phyloP scores from a whole-genome alignment of 2,888 invertebrate species.

The Ophioninae sp. region DNA sequence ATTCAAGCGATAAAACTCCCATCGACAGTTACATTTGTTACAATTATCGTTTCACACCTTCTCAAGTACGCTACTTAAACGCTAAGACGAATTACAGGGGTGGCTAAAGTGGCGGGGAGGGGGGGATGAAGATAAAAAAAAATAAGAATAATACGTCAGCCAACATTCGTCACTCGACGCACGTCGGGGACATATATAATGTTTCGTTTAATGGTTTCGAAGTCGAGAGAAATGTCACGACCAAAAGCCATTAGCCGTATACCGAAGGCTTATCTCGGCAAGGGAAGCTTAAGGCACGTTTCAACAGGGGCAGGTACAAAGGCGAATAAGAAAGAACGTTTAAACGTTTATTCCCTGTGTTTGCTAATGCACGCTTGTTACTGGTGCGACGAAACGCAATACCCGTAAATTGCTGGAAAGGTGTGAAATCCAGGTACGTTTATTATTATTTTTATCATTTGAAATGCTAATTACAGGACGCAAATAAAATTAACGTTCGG shows the following conservation, averaged over 20 bases:
- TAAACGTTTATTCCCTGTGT: constrained; percentile 56
- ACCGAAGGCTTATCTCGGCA: constrained; percentile 66
- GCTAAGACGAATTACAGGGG: too few relatives aligned
- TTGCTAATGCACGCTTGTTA: constrained; percentile 32
- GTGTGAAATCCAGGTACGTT: too few relatives aligned
- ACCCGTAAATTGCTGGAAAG: too few relatives aligned
- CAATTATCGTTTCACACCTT: too few relatives aligned
- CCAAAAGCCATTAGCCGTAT: constrained; percentile 68
- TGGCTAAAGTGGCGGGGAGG: too few relatives aligned
- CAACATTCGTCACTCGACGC: constrained; percentile 47
- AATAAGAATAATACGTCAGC: constrained; percentile 30
- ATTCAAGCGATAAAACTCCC: too few relatives aligned
- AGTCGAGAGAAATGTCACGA: constrained; percentile 69
- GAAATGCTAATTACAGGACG: too few relatives aligned
- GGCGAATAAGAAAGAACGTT: constrained; percentile 57
- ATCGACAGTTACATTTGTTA: too few relatives aligned
- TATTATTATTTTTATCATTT: too few relatives aligned
- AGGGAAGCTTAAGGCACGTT: constrained; percentile 68
- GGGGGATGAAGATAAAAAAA: too few relatives aligned
- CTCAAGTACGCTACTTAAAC: too few relatives aligned
- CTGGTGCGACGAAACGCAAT: not conserved
- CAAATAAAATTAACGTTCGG: too few relatives aligned
- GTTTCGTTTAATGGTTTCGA: constrained; percentile 55
- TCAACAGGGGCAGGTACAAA: constrained; percentile 58
- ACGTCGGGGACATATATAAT: constrained; percentile 46